Evolutionary conservation across 2,888 invertebrate species (phyloP).

Genomic region (Tricholauxania praeusta): DNA sequence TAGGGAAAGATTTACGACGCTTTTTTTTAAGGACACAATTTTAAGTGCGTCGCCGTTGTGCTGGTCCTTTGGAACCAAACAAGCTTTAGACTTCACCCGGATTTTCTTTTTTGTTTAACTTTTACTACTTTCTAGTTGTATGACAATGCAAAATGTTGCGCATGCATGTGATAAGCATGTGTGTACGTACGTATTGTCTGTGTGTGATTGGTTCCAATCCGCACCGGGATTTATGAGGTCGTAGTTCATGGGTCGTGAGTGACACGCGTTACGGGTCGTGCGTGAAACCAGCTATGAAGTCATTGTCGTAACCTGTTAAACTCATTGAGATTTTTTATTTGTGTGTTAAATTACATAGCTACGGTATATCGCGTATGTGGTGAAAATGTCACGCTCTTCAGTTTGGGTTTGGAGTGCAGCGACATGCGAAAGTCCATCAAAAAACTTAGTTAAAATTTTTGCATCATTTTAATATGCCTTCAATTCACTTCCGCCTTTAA

Average conservation of each 20-base stretch:
- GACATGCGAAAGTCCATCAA: constrained; percentile 17
- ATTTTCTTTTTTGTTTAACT: too few species aligned
- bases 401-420: neutral
- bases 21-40: constrained; percentile 24
- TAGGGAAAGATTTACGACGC: constrained; percentile 44
- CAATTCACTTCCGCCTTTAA: too few species aligned
- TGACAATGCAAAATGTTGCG: constrained; percentile 23
- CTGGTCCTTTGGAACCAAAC: neutral
- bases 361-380: neutral
- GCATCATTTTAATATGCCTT: too few species aligned
- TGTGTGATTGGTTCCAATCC: constrained; percentile 32
- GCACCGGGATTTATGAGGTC: constrained; percentile 42
- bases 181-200: constrained; percentile 10
- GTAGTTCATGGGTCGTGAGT: constrained; percentile 43
- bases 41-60: constrained; percentile 12
- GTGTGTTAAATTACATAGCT: neutral
- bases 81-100: too few species aligned
- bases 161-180: constrained; percentile 19
- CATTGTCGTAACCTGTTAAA: constrained; percentile 37
- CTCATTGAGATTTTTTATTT: neutral
- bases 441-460: neutral
- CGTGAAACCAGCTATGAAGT: neutral
- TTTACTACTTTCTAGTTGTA: neutral
- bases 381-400: constrained; percentile 25
- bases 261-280: constrained; percentile 27